Percentiles rank a stretch among this genome's conserved stretches.
phyloP scores from a whole-genome alignment of 2,797 vertebrate species.

The Natrix natrix region DNA sequence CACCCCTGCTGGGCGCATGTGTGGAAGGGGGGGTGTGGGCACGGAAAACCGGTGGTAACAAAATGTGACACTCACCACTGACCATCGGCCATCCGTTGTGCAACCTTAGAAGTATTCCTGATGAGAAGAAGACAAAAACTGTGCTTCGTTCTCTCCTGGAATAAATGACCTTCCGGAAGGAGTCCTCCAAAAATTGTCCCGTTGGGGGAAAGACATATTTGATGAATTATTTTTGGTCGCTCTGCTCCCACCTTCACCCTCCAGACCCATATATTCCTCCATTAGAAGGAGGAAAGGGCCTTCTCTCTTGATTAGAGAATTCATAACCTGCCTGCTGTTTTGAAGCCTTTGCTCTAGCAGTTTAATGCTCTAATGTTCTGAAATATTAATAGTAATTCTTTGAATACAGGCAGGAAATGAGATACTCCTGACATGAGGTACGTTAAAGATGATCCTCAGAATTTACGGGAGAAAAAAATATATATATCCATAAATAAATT shows the following conservation, averaged over 20 bases:
- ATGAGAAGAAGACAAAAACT: not conserved
- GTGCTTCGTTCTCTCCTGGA: not conserved
- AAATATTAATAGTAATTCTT: conserved; percentile 10
- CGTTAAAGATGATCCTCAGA: conserved; percentile 30
- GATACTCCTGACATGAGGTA: not conserved
- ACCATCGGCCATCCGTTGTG: not conserved
- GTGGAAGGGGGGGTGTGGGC: too few species aligned
- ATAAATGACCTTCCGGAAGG: not conserved
- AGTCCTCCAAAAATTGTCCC: not conserved
- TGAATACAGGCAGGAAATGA: conserved; percentile 34
- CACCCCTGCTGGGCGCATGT: too few species aligned
- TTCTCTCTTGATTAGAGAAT: conserved; percentile 2
- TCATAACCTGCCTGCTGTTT: conserved; percentile 4
- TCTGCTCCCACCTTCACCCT: not conserved
- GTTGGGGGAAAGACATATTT: not conserved
- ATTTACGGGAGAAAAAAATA: not conserved
- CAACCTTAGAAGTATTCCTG: not conserved
- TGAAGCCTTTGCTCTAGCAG: conserved; percentile 6
- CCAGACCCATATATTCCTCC: not conserved
- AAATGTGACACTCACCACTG: too few species aligned
- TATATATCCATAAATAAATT: conserved; percentile 26
- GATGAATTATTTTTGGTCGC: not conserved
- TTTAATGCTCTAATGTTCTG: conserved; percentile 24
- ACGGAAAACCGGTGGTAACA: too few species aligned
- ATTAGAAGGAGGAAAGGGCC: not conserved